Evolutionary conservation across 2,888 invertebrate genomes (phyloP).

Genomic region (Athalia cordata): DNA sequence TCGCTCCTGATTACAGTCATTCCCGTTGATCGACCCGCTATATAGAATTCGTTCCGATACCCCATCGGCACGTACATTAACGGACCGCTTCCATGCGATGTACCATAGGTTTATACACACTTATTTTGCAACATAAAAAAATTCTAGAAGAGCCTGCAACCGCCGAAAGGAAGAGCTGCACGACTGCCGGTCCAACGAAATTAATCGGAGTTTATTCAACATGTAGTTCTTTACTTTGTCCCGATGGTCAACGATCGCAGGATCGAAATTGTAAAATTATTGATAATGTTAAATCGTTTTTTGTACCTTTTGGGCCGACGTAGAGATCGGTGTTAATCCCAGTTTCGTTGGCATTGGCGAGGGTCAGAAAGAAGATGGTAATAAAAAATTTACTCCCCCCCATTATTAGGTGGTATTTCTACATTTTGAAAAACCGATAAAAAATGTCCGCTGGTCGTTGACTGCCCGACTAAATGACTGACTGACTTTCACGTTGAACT

Average conservation of each 20-base stretch:
- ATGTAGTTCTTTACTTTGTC: neutral
- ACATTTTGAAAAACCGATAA: slow-evolving; percentile 9
- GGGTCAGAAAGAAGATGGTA: neutral
- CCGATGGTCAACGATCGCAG: neutral
- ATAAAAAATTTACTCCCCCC: slow-evolving; percentile 12
- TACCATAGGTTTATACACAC: no score
- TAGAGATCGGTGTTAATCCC: neutral
- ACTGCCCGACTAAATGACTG: neutral
- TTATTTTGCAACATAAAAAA: no score
- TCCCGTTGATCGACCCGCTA: neutral
- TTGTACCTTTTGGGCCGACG: slow-evolving; percentile 27
- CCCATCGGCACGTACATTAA: neutral
- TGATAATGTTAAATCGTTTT: neutral
- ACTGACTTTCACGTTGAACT: neutral
- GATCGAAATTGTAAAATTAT: neutral
- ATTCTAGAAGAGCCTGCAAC: no score
- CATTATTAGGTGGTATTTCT: slow-evolving; percentile 17
- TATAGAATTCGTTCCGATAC: neutral
- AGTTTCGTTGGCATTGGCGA: slow-evolving; percentile 6
- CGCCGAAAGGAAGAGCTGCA: no score
- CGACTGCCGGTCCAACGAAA: no score
- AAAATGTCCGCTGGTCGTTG: neutral
- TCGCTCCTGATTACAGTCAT: slow-evolving; percentile 27
- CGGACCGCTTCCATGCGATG: no score
- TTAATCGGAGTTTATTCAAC: no score